These are phyloP conservation scores for Ormia ochracea DNA, from an alignment of 2,888 invertebrate genomes.

Conservation along the genomic window DNA sequence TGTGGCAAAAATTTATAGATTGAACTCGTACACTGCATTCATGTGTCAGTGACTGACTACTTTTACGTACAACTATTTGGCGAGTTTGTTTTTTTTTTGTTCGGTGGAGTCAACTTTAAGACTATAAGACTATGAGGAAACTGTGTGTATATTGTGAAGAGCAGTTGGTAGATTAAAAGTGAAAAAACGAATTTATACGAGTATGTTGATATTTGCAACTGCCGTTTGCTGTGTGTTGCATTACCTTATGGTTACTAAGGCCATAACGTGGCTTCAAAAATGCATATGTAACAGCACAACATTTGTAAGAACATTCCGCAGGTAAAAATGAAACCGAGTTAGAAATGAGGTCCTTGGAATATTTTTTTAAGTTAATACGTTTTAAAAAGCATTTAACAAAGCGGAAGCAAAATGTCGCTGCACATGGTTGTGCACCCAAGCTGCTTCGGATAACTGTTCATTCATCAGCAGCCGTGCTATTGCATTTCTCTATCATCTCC, in stretches of 20 bases:
- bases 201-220: constrained; percentile 26
- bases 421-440: too few relatives aligned
- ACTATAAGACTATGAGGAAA: constrained; percentile 7
- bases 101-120: constrained; percentile 18
- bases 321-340: neutral
- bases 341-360: neutral
- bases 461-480: neutral
- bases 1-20: neutral
- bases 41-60: constrained; percentile 11
- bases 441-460: too few relatives aligned
- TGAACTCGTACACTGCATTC: neutral
- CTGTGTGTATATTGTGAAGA: constrained; percentile 20
- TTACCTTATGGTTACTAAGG: constrained; percentile 19
- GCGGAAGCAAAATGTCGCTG: too few relatives aligned
- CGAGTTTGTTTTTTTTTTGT: neutral
- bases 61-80: constrained; percentile 31
- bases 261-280: constrained; percentile 26
- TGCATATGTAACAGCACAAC: constrained; percentile 30
- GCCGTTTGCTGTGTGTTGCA: constrained; percentile 29
- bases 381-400: too few relatives aligned
- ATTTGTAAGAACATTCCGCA: neutral
- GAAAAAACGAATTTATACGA: neutral
- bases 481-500: neutral
- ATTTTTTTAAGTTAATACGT: too few relatives aligned
- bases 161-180: constrained; percentile 24